phyloP scores from a whole-genome alignment of 2,888 invertebrate species.

The Zygaena filipendulae region DNA sequence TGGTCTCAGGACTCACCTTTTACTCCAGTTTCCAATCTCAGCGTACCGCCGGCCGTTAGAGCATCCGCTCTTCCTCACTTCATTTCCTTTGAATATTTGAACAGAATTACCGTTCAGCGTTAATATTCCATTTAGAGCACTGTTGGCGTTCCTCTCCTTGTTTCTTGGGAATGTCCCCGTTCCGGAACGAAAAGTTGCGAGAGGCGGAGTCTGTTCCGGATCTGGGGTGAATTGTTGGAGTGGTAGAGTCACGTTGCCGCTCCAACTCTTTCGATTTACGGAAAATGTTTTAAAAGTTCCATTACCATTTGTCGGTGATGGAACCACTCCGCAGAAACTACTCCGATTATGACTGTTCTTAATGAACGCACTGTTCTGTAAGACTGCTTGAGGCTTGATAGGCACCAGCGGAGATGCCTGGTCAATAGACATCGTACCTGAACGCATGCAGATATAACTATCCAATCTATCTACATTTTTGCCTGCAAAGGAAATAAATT shows the following conservation, averaged over 20 bases:
- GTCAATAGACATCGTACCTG: constrained; percentile 65
- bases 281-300: constrained; percentile 62
- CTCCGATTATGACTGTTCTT: constrained; percentile 66
- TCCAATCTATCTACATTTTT: constrained; percentile 63
- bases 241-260: constrained; percentile 62
- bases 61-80: constrained; percentile 62
- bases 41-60: constrained; percentile 67
- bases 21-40: constrained; percentile 70
- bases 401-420: constrained; percentile 64
- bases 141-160: constrained; percentile 60
- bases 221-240: constrained; percentile 56
- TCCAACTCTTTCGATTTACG: constrained; percentile 65
- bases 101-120: constrained; percentile 62
- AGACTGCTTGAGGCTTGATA: constrained; percentile 57
- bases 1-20: constrained; percentile 64
- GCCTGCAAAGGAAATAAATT: constrained; percentile 55
- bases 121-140: constrained; percentile 55
- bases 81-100: constrained; percentile 61
- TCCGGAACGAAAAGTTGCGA: constrained; percentile 59
- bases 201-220: constrained; percentile 42
- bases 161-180: constrained; percentile 63
- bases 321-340: constrained; percentile 62
- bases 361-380: constrained; percentile 58
- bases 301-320: constrained; percentile 51
- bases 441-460: no score